phyloP scores from a whole-genome alignment of 2,113 vertebrate genomes.

The Coptodon bakossiorum region DNA sequence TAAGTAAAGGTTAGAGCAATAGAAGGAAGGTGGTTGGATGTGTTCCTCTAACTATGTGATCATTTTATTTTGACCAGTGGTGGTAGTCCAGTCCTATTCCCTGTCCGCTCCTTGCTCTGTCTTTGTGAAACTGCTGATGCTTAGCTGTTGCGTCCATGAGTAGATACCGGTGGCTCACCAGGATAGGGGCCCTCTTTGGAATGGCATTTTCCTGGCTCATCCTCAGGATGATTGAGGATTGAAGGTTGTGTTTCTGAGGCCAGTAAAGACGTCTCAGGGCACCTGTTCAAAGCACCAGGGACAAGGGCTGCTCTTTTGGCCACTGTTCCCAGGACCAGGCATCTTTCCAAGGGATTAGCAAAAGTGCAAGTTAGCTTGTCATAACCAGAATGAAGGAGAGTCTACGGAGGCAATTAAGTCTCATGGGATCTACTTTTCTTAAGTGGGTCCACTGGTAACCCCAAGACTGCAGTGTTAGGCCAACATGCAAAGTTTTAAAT shows the following conservation, averaged over 20 bases:
- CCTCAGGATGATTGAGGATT: conserved; percentile 41
- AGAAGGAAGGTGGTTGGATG: not conserved
- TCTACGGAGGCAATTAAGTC: not conserved
- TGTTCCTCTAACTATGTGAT: not conserved
- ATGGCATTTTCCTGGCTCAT: conserved; percentile 36
- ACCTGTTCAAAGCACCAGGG: conserved; percentile 33
- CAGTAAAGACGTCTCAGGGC: not conserved
- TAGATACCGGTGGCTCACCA: not conserved
- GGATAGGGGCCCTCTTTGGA: not conserved
- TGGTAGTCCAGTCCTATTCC: not conserved
- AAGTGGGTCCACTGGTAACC: not conserved
- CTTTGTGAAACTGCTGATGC: conserved; percentile 26
- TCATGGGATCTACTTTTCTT: conserved; percentile 6
- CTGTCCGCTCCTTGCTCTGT: not conserved
- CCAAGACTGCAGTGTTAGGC: not conserved
- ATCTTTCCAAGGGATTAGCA: conserved; percentile 43
- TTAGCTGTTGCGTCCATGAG: not conserved
- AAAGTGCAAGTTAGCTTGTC: not conserved
- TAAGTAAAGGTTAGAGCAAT: conserved; percentile 19
- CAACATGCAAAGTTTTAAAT: not conserved
- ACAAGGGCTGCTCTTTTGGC: not conserved
- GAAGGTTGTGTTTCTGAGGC: conserved; percentile 3
- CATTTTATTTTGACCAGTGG: not conserved
- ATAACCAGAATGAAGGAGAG: not conserved
- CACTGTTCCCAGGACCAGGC: not conserved